Conservation (phyloP, 2,888 invertebrate genomes). For the Limnephilus rhombicus region DNA sequence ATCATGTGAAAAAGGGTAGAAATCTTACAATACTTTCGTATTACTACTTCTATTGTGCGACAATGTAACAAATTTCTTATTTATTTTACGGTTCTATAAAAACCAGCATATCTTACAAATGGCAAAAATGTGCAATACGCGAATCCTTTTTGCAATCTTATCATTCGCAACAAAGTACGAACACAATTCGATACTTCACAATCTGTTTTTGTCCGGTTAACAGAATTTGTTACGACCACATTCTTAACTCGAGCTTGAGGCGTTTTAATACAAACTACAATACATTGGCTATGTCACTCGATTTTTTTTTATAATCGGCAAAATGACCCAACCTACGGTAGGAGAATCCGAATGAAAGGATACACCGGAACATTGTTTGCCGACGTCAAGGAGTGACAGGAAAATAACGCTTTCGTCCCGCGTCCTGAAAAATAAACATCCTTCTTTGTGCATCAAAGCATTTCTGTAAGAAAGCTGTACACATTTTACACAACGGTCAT, state of each 20-base stretch:
- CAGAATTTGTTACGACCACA: slow-evolving; percentile 28
- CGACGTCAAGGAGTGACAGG: slow-evolving; percentile 57
- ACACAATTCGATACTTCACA: not conserved
- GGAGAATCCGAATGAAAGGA: slow-evolving; percentile 35
- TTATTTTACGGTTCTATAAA: not conserved
- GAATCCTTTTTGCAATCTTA: not conserved
- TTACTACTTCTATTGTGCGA: not conserved
- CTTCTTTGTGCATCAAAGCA: slow-evolving; percentile 52
- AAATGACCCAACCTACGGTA: slow-evolving; percentile 26
- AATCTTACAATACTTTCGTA: not conserved
- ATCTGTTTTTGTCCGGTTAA: slow-evolving; percentile 21
- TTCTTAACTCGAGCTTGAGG: slow-evolving; percentile 16
- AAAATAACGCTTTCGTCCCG: slow-evolving; percentile 59
- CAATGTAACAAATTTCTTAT: not conserved
- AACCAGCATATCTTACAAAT: not conserved
- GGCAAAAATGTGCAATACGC: not conserved
- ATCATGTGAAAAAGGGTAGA: not conserved
- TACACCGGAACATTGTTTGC: slow-evolving; percentile 50
- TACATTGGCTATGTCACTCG: slow-evolving; percentile 37
- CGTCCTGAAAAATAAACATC: slow-evolving; percentile 60
- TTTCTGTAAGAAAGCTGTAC: slow-evolving; percentile 20
- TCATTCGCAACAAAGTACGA: not conserved
- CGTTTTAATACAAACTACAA: slow-evolving; percentile 29
- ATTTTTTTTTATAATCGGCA: slow-evolving; percentile 32
- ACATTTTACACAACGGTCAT: slow-evolving; percentile 48